Evolutionary conservation across 1,140 invertebrate species (phyloP), one percentile per base, ranked within the genome.

Genomic region (Pseudachorutes palmiensis): DNA sequence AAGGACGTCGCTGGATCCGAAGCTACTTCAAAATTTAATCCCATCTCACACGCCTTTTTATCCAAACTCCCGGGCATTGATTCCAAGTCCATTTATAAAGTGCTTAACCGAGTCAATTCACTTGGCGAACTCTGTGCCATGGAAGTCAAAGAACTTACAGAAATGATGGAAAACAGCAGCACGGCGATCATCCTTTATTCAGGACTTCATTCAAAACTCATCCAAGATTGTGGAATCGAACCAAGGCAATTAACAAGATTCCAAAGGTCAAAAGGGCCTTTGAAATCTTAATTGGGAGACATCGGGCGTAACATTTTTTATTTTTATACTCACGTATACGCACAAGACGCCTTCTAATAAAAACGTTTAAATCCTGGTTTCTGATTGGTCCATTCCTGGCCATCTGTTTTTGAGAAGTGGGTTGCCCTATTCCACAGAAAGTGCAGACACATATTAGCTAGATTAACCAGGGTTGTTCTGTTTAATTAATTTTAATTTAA

Each of bases 21-120:
- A 16, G 26, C 51, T 24, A 26, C 26, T 28, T 67, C 69, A 67
- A 86, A 87, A 77, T 93, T 87, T 75, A 93, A 92, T 78, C 80
- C 83, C 28, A 79, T 80, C 59, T 84, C 91, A 60, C 75, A 85
- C 80, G 92, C 97, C 81, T 92, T 98, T 77, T 79, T 97, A 26
- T 82, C 88, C 14, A 92, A 92, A 78, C 81, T 98, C 73, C 94
- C 94, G 0, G 94, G 94, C 2, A 83, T 97, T 2, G 89, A 87
- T 73, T 87, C 89, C 0, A 92, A 92, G 79, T 97, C 97, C 79
- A 83, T 95, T 3, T 82, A 85, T 62, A 73, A 77, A 0, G 79
- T 97, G 64, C 81, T 97, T 79, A 88, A 90, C 69, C 87, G 87
- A 76, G 89, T 91, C 1, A 77, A 84, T 69, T 88, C 87, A 33